phyloP scores from a whole-genome alignment of 2,113 vertebrate genomes.

The Chiloscyllium plagiosum region DNA sequence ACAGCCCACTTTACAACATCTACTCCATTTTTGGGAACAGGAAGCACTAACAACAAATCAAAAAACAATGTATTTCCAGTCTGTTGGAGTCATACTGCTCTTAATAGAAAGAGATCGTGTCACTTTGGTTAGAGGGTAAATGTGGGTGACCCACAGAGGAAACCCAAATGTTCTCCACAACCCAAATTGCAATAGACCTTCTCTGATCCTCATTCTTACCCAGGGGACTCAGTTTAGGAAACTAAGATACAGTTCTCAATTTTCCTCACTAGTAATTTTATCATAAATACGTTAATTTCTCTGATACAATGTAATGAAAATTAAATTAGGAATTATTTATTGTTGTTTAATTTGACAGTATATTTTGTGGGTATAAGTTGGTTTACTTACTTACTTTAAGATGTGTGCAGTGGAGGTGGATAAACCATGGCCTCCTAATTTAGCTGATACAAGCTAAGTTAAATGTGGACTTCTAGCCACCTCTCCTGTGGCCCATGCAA shows the following conservation, averaged over 20 bases:
- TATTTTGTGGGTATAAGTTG: neutral
- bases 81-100: neutral
- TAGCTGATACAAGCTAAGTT: neutral
- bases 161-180: constrained; percentile 16
- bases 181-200: neutral
- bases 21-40: neutral
- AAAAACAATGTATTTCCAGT: neutral
- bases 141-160: constrained; percentile 34
- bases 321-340: neutral
- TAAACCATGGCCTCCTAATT: neutral
- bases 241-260: neutral
- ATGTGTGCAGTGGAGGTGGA: neutral
- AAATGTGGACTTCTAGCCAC: neutral
- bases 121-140: constrained; percentile 16
- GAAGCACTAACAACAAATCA: neutral
- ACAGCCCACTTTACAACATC: neutral
- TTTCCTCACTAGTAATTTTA: neutral
- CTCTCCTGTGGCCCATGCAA: neutral
- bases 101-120: neutral
- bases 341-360: neutral
- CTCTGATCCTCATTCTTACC: neutral
- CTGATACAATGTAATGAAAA: neutral
- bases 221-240: neutral
- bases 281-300: neutral
- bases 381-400: neutral